Evolutionary conservation across 2,113 vertebrate species (phyloP), one percentile per base, ranked within the genome.

Genomic region (Muntiacus reevesi): DNA sequence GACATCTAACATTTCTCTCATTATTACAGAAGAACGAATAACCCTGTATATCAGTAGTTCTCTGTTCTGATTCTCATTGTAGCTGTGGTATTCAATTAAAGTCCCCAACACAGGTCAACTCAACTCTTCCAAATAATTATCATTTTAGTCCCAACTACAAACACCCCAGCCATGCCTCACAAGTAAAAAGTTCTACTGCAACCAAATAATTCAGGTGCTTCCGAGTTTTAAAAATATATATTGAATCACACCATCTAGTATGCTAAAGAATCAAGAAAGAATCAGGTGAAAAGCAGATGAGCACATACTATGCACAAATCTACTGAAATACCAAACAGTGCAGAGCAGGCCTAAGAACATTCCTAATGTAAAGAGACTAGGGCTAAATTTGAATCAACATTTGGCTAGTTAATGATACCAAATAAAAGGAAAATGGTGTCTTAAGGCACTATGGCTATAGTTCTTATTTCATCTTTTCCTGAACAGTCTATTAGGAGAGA

Each of bases 391-490:
- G 47, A 92, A 62, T 95, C 45, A 82, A 28, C 15, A 87, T 94
- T 92, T 30, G 3, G 8, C 79, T 21, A 52, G 43, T 28, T 90
- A 52, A 40, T 8, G 10, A 21, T 36, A 78, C n/a, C n/a, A 85
- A 88, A 76, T 89, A 87, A 87, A 90, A 94, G 55, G 89, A 85
- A 91, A 96, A 76, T 76, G 78, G 36, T 50, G 30, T 93, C 43
- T 76, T 78, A 88, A 87, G 64, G 45, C 40, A 13, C 28, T 59
- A 27, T 21, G 8, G 50, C 12, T 87, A 19, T 4, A 71, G 27
- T 43, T 78, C 64, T 92, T 59, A 74, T 36, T 67, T 95, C 62
- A 74, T 33, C 27, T n/a, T 57, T 62, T 74, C 83, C 21, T 62
- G 15, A 57, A 86, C 14, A 76, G 28, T 33, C 78, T 25, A 47